These are phyloP conservation scores for Phortica variegata DNA, from an alignment of 1,140 invertebrate genomes.

Conservation along the genomic window DNA sequence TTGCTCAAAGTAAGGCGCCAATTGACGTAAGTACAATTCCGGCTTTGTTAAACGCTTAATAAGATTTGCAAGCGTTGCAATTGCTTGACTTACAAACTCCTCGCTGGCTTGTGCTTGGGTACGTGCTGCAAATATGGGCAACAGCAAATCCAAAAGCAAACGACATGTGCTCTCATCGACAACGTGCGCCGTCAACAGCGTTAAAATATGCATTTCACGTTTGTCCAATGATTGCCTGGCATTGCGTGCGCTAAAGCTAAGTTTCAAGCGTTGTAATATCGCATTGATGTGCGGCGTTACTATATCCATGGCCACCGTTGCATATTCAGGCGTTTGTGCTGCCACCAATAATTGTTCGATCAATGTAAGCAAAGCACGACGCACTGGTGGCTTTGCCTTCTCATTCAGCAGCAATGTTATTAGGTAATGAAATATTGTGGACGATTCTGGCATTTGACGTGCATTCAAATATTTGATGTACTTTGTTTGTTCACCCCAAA, in stretches of 20 bases:
- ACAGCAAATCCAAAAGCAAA: conserved; percentile 67
- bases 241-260: conserved; percentile 61
- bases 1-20: conserved; percentile 68
- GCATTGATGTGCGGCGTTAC: conserved; percentile 67
- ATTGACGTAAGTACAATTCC: conserved; percentile 65
- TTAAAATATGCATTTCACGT: conserved; percentile 77
- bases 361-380: conserved; percentile 73
- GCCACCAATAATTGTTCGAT: conserved; percentile 76
- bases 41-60: conserved; percentile 68
- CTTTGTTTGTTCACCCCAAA: conserved; percentile 64
- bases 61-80: conserved; percentile 75
- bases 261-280: conserved; percentile 72
- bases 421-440: conserved; percentile 56
- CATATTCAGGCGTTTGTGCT: conserved; percentile 29
- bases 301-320: conserved; percentile 31
- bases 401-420: conserved; percentile 69
- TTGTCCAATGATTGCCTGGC: conserved; percentile 59
- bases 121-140: conserved; percentile 73
- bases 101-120: conserved; percentile 55
- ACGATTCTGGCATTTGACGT: conserved; percentile 31
- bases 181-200: conserved; percentile 74
- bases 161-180: conserved; percentile 67
- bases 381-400: conserved; percentile 68
- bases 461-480: conserved; percentile 28
- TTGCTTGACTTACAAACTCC: conserved; percentile 63